Conservation (phyloP, 2,797 vertebrate species). For the Pangasius macronema region DNA sequence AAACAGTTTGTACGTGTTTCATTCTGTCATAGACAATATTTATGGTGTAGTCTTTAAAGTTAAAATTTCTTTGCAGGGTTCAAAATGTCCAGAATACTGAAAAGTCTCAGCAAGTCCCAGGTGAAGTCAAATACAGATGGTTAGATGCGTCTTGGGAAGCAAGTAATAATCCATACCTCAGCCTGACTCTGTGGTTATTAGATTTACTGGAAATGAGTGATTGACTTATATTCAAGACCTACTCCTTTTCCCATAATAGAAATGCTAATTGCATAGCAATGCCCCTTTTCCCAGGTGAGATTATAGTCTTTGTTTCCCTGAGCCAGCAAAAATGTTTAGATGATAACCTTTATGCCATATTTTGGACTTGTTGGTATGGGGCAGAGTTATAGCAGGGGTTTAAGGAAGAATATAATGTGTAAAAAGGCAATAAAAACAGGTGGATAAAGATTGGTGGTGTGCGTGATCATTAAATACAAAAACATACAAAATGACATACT, state of each 20-base stretch:
- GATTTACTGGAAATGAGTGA: conserved; percentile 17
- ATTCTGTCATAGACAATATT: not conserved
- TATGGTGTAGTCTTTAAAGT: not conserved
- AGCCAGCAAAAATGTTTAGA: conserved; percentile 12
- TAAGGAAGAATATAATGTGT: conserved; percentile 5
- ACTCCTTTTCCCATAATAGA: not conserved
- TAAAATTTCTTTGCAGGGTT: not conserved
- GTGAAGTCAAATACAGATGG: conserved; percentile 6
- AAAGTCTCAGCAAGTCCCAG: not conserved
- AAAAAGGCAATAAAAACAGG: not conserved
- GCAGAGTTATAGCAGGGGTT: not conserved
- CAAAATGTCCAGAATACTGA: not conserved
- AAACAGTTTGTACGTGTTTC: conserved; percentile 5
- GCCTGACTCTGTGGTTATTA: conserved; percentile 17
- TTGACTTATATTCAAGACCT: not conserved
- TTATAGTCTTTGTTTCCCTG: conserved; percentile 18
- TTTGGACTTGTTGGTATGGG: conserved; percentile 9
- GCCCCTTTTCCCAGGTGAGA: not conserved
- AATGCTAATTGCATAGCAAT: conserved; percentile 9
- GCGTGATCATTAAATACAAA: no score
- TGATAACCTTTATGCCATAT: not conserved
- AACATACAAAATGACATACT: no score
- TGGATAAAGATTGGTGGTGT: not conserved
- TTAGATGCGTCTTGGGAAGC: not conserved
- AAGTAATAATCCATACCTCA: conserved; percentile 15